Conservation (phyloP, 2,113 vertebrate species). For the Clupea harengus region DNA sequence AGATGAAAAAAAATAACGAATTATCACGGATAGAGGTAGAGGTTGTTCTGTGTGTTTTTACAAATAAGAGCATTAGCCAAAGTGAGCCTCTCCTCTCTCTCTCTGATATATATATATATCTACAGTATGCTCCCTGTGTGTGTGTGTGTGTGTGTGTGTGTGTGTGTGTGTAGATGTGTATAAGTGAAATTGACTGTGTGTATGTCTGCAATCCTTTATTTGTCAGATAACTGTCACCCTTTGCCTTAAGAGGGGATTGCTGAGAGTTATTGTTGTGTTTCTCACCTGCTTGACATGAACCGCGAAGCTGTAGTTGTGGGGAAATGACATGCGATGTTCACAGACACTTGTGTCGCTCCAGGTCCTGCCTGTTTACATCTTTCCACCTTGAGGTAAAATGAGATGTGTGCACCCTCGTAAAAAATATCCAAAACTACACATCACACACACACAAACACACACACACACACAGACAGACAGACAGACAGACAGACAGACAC, state of each 20-base stretch:
- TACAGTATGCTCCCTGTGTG: not conserved
- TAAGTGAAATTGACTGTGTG: not conserved
- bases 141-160: not conserved
- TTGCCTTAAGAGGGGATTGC: not conserved
- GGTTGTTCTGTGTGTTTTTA: too few relatives aligned
- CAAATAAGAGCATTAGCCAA: too few relatives aligned
- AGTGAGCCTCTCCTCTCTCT: too few relatives aligned
- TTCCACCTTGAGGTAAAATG: not conserved
- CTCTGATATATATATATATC: too few relatives aligned
- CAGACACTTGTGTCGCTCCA: not conserved
- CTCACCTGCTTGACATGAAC: not conserved
- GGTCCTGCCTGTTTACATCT: not conserved
- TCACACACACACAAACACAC: not conserved
- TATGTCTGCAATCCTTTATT: not conserved
- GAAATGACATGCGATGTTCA: too few relatives aligned
- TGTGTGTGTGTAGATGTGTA: not conserved
- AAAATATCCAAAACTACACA: not conserved
- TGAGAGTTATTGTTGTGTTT: not conserved
- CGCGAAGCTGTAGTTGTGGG: not conserved
- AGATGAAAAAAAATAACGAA: too few relatives aligned
- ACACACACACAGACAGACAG: not conserved
- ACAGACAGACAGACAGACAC: not conserved
- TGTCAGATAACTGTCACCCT: slow-evolving; percentile 3
- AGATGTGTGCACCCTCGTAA: not conserved
- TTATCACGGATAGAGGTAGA: too few relatives aligned